Evolutionary conservation across 1,140 invertebrate genomes (phyloP).

Genomic region (Diuraphis noxia): DNA sequence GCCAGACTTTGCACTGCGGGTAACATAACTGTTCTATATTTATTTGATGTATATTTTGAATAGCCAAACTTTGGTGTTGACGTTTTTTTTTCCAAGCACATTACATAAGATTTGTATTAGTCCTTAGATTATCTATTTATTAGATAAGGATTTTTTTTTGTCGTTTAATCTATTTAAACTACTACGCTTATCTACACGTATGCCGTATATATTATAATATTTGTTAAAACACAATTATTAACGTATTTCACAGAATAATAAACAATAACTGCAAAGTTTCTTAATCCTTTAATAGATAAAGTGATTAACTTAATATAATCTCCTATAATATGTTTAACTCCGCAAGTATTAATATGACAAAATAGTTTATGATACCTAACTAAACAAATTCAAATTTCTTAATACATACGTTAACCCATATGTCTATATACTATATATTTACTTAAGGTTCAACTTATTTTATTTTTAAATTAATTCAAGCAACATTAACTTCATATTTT

Average conservation of each 20-base stretch:
- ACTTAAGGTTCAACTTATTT: neutral
- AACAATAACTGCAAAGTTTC: neutral
- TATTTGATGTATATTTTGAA: neutral
- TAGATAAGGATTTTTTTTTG: neutral
- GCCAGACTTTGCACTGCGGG: constrained; percentile 90
- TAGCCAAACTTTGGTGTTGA: neutral
- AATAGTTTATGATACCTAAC: neutral
- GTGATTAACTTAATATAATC: neutral
- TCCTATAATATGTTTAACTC: no score
- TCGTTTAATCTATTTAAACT: neutral
- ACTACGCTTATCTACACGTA: neutral
- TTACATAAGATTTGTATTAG: neutral
- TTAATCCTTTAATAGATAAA: neutral
- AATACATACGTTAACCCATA: neutral
- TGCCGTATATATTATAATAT: neutral
- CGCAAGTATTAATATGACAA: neutral
- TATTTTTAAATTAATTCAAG: neutral
- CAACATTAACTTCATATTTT: neutral
- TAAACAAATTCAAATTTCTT: neutral
- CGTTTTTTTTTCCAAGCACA: neutral
- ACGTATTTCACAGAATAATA: neutral
- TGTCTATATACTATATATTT: neutral
- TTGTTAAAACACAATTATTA: neutral
- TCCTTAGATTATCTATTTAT: neutral
- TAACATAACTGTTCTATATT: constrained; percentile 59